Percentiles rank a stretch among this genome's conserved stretches.
These are phyloP conservation scores for Clarias pachynema DNA, from an alignment of 2,797 vertebrate genomes.

Conservation along the genomic window DNA sequence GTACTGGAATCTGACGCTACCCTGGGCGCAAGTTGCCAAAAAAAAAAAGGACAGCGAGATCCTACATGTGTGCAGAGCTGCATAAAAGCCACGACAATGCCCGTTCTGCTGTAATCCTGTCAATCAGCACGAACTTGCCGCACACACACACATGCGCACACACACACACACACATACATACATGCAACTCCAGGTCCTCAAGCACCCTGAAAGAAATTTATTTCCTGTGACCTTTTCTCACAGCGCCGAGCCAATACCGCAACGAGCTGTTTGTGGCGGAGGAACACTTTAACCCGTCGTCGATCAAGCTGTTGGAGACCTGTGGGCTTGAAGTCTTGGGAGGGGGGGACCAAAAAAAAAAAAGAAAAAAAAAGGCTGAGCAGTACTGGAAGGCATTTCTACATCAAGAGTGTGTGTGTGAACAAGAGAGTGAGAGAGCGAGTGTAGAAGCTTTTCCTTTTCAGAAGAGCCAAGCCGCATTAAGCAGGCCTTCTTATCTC, in stretches of 20 bases:
- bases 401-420: not conserved
- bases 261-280: conserved; percentile 26
- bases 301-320: conserved; percentile 17
- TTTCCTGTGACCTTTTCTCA: conserved; percentile 37
- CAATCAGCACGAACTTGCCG: not conserved
- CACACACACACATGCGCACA: not conserved
- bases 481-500: conserved; percentile 29
- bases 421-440: not conserved
- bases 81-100: not conserved
- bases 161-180: not conserved
- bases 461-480: conserved; percentile 7
- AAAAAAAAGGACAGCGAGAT: too few relatives aligned
- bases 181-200: not conserved
- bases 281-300: conserved; percentile 26
- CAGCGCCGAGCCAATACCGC: conserved; percentile 28
- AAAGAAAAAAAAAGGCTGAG: conserved; percentile 1
- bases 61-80: not conserved
- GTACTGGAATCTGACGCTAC: not conserved
- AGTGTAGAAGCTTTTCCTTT: not conserved
- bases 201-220: conserved; percentile 5
- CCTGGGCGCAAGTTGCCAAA: not conserved
- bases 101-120: conserved; percentile 21
- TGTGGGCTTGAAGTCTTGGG: not conserved
- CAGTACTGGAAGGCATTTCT: conserved; percentile 3
- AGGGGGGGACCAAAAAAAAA: too few relatives aligned